Evolutionary conservation across 2,113 vertebrate species (phyloP), one percentile per base, ranked within the genome.

Genomic region (Seriola aureovittata): DNA sequence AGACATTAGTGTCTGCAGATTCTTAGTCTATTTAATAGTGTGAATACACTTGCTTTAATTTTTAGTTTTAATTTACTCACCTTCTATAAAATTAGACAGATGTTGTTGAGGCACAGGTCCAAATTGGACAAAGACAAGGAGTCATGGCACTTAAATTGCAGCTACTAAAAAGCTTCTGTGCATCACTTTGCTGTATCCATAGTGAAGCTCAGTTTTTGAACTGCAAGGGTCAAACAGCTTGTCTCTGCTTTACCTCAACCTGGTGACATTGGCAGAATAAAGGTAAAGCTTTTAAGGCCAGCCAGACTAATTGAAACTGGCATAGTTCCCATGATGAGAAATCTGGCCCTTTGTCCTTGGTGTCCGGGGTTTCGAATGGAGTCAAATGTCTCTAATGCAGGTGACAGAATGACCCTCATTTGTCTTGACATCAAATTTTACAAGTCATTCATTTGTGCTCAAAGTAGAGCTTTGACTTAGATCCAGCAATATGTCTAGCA

Each of bases 271-370:
- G 80, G 42, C 55, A 34, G 52, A 75, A 80, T 78, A 82, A 75
- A 77, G 75, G 48, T 44, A 46, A 48, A 69, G 66, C 74, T 89
- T 87, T 93, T 68, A 82, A 82, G 64, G 44, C 75, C 68, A 69
- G 78, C 19, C 81, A 77, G 81, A 88, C 80, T 81, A 90, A 92
- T 83, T 80, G 69, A 85, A 82, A 79, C 83, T 87, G 87, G 81
- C 86, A 17, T 21, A 6, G 57, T 65, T 75, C 86, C 85, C 64
- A 23, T 40, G 52, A 87, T 69, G 87, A 89, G 59, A 78, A 55
- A 55, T 86, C 52, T 82, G 82, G 60, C 75, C 62, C 52, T 81
- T 81, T 82, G 72, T 90, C 91, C 87, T 94, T 90, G 71, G 59
- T 25, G 67, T 65, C 46, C 44, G 65, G 54, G 48, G 68, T 82